phyloP scores from a whole-genome alignment of 64 coral and sea anemone genomes.

The Anthopleura sola region DNA sequence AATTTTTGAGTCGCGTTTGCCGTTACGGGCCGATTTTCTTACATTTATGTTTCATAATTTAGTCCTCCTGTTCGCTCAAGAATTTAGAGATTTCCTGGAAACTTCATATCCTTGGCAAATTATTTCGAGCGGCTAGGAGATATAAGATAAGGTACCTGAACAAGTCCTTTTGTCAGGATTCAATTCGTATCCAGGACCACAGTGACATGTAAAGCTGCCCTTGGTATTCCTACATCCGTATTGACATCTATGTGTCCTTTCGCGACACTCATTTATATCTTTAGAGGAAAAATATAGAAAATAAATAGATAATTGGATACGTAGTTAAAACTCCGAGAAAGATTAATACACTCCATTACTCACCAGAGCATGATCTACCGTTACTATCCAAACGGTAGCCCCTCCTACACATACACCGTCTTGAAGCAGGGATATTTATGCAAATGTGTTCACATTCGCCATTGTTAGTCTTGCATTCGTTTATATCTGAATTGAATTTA shows the following conservation, averaged over 20 bases:
- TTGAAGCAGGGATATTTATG: conserved; percentile 34
- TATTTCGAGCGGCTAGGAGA: too few species aligned
- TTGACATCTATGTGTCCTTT: not conserved
- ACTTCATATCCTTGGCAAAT: too few species aligned
- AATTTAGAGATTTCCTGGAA: too few species aligned
- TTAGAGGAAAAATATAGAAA: not conserved
- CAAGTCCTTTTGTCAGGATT: not conserved
- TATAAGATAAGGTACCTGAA: not conserved
- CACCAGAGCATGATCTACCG: conserved; percentile 6
- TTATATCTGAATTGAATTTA: not conserved
- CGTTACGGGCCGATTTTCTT: too few species aligned
- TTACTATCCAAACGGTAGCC: conserved; percentile 39
- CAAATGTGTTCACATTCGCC: conserved; percentile 61
- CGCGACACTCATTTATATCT: not conserved
- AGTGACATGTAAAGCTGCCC: not conserved
- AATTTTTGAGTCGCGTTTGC: too few species aligned
- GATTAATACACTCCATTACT: too few species aligned
- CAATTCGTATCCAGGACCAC: not conserved
- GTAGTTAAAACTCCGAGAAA: too few species aligned
- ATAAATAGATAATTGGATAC: too few species aligned
- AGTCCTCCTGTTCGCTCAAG: too few species aligned
- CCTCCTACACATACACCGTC: conserved; percentile 39
- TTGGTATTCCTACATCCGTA: not conserved
- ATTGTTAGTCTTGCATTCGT: conserved; percentile 56
- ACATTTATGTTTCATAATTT: too few species aligned